Base-by-base conservation (phyloP, 1,140 invertebrate genomes). In the Sinonovacula constricta region DNA sequence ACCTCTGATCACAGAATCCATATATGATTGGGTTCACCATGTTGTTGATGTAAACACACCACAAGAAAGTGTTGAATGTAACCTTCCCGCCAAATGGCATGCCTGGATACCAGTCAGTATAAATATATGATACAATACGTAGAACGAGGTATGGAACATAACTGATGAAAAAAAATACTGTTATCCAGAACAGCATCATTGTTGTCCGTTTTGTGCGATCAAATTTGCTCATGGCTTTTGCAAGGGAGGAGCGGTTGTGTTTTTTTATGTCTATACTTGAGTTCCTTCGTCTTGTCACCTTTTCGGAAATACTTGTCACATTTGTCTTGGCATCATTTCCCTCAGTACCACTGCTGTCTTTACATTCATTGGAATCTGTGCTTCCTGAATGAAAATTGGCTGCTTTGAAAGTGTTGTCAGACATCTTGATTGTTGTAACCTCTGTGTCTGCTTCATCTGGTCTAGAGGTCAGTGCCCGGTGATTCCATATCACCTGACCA, bases 21-120 rank as follows among this genome's bases (percentile, higher is more conserved):
- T 88, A 88, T 24, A 88, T 83, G 24, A 88, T 81, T 5, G 82
- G 81, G 54, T 88, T 88, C 15, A 80, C 72, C 30, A 84, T 81
- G 66, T 80, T 83, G 78, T 88, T 88, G 18, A 88, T 76, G 51
- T 84, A 87, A 34, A 84, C 84, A 3, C 83, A 84, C 36, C 87
- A 78, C 18, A 86, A 77, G 18, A 84, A 82, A 31, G 86, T 81
- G 79, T 87, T 87, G 80, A 84, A 88, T n/a, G 77, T 14, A 2
- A 86, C 71, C 1, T 83, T 75, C 0, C 67, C 76, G 2, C 62
- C 51, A 34, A 79, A 79, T 30, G 66, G 72, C 63, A 81, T 72
- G 2, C 36, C 57, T 12, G 77, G 49, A 0, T 81, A 69, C 36
- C 85, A 86, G 15, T 72, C 51, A 45, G 77, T 74, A 31, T 84